Evolutionary conservation across 2,888 invertebrate species (phyloP), one percentile per base, ranked within the genome.

Genomic region (Alloscopus bannaensis): DNA sequence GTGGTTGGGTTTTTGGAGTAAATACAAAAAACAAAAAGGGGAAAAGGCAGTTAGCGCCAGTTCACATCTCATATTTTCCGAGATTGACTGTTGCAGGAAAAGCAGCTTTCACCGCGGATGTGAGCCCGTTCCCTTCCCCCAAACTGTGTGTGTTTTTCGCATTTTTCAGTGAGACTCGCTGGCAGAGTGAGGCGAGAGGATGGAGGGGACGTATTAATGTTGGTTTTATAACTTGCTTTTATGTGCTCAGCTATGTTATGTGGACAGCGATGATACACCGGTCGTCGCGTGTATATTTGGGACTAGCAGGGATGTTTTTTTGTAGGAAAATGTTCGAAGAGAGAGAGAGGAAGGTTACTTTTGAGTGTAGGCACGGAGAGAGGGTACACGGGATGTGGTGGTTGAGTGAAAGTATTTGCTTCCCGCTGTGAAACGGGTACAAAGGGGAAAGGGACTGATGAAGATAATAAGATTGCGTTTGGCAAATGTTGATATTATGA

Each of bases 381-480:
- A n/a, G n/a, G n/a, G n/a, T n/a, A n/a, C n/a, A n/a, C n/a, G n/a
- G n/a, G n/a, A n/a, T n/a, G n/a, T n/a, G n/a, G n/a, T n/a, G n/a
- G n/a, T n/a, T n/a, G n/a, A n/a, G n/a, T n/a, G n/a, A n/a, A n/a
- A n/a, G n/a, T n/a, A n/a, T n/a, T n/a, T n/a, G n/a, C n/a, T n/a
- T n/a, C n/a, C n/a, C n/a, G 42, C 13, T 42, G 8, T 3, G 2
- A 42, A n/a, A 2, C 18, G 42, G 13, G 42, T 8, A 42, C 42
- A 42, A 42, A 42, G 18, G 42, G 8, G 42, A 42, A 42, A 13
- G 13, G 36, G 13, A 50, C 18, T 31, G 59, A 59, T 31, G 16
- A 59, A 59, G 59, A 59, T 59, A 59, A 59, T 59, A 59, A 59
- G 59, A 59, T 59, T 59, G 59, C 59, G 59, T 59, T 59, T 59